Percentiles rank a stretch among this genome's conserved stretches.
Conservation (phyloP, 1,140 invertebrate species). For the Halyomorpha halys region DNA sequence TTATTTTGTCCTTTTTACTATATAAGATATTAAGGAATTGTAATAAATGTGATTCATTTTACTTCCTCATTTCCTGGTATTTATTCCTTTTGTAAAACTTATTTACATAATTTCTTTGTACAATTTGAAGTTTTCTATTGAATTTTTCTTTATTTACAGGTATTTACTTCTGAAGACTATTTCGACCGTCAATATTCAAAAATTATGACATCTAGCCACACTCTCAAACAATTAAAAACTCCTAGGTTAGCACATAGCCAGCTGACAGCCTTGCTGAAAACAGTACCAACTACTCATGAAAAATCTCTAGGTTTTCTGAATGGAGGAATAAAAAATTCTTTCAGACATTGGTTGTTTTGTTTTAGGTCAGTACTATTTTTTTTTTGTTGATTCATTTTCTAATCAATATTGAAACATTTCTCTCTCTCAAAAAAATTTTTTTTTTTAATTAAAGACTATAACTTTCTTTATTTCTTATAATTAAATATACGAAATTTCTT, state of each 20-base stretch:
- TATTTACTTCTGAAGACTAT: slow-evolving; percentile 30
- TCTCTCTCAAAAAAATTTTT: too few relatives aligned
- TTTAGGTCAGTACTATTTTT: slow-evolving; percentile 11
- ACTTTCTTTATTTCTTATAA: too few relatives aligned
- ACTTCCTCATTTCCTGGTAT: too few relatives aligned
- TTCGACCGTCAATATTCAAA: slow-evolving; percentile 38
- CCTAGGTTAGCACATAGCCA: slow-evolving; percentile 55
- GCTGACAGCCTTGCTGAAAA: slow-evolving; percentile 45
- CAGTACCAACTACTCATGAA: slow-evolving; percentile 33
- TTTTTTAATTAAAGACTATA: too few relatives aligned
- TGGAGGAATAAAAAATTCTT: neutral
- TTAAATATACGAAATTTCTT: too few relatives aligned
- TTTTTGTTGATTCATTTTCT: neutral
- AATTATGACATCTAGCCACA: slow-evolving; percentile 66
- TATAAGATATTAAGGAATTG: too few relatives aligned
- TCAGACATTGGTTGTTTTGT: neutral
- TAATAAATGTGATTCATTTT: too few relatives aligned
- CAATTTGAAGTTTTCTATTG: too few relatives aligned
- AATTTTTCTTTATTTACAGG: slow-evolving; percentile 18
- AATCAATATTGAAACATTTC: too few relatives aligned
- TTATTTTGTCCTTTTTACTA: too few relatives aligned
- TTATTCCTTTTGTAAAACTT: too few relatives aligned
- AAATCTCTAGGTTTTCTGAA: slow-evolving; percentile 27
- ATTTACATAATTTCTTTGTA: too few relatives aligned
- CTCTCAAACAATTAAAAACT: slow-evolving; percentile 62